Percentiles rank a stretch among this genome's conserved stretches.
phyloP scores from a whole-genome alignment of 2,797 vertebrate genomes.

The Sylvilagus floridanus region DNA sequence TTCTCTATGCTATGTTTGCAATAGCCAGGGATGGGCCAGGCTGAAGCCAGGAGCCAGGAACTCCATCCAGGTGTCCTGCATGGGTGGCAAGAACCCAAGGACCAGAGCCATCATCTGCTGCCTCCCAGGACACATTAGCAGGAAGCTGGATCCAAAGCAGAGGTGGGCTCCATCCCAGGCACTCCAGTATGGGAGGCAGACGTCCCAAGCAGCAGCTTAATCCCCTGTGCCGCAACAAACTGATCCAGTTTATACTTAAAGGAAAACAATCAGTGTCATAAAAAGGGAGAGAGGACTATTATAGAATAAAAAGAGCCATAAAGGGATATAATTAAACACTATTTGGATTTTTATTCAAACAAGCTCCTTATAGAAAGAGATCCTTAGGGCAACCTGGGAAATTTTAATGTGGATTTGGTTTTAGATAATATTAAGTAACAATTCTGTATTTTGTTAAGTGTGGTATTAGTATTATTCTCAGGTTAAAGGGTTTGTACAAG shows the following conservation, averaged over 20 bases:
- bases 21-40: too few relatives aligned
- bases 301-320: neutral
- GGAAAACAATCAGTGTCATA: neutral
- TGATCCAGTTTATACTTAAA: neutral
- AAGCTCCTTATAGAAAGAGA: neutral
- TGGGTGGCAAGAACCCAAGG: too few relatives aligned
- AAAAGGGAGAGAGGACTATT: neutral
- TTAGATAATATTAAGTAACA: neutral
- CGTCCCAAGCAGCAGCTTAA: neutral
- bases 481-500: neutral
- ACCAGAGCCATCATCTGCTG: too few relatives aligned
- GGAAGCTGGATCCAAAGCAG: too few relatives aligned
- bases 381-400: neutral
- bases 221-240: neutral
- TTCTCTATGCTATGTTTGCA: too few relatives aligned
- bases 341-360: neutral
- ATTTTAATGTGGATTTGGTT: neutral
- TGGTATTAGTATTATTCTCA: neutral
- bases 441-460: slow-evolving; percentile 10
- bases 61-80: too few relatives aligned
- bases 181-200: too few relatives aligned
- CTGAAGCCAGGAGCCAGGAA: too few relatives aligned
- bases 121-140: too few relatives aligned
- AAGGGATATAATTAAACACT: neutral
- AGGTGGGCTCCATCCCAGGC: too few relatives aligned